Percentiles rank a stretch among this genome's conserved stretches.
These are phyloP conservation scores for Arnoldichthys spilopterus DNA, from an alignment of 2,797 vertebrate genomes.

Conservation along the genomic window DNA sequence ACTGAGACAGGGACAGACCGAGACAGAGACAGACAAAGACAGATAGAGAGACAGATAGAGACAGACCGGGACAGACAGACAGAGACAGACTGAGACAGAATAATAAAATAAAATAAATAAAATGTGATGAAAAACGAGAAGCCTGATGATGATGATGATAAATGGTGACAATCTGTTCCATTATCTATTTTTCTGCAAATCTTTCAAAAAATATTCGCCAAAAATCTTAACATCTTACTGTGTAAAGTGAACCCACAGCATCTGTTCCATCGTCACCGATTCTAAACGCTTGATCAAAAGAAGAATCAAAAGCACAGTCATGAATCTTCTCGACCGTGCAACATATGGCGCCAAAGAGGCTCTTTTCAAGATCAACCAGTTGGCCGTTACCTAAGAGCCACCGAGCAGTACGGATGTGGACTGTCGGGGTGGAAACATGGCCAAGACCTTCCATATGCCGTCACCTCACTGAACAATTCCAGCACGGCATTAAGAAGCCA, in stretches of 20 bases:
- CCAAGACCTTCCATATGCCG: slow-evolving; percentile 2
- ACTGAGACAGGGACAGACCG: no score
- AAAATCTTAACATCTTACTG: slow-evolving; percentile 3
- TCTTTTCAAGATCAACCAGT: slow-evolving; percentile 3
- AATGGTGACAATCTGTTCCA: background rate
- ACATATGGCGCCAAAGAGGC: background rate
- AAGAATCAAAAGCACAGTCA: background rate
- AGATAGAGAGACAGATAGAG: no score
- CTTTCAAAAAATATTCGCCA: background rate
- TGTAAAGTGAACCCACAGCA: background rate
- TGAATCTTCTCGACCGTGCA: background rate
- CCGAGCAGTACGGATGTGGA: slow-evolving; percentile 11
- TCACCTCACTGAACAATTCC: slow-evolving; percentile 23
- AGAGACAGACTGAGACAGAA: no score
- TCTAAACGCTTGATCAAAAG: background rate
- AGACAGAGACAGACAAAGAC: no score
- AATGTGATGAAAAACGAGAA: no score
- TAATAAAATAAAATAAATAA: no score
- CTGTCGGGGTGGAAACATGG: slow-evolving; percentile 22
- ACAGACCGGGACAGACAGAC: no score
- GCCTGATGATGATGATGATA: background rate
- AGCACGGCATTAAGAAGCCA: background rate
- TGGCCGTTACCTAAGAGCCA: slow-evolving; percentile 19
- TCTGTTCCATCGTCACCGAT: background rate
- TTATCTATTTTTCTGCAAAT: background rate